A percentile compares a stretch with the other conserved stretches of the same genome.
Conservation (phyloP, 2,113 vertebrate species). For the Meriones unguiculatus region DNA sequence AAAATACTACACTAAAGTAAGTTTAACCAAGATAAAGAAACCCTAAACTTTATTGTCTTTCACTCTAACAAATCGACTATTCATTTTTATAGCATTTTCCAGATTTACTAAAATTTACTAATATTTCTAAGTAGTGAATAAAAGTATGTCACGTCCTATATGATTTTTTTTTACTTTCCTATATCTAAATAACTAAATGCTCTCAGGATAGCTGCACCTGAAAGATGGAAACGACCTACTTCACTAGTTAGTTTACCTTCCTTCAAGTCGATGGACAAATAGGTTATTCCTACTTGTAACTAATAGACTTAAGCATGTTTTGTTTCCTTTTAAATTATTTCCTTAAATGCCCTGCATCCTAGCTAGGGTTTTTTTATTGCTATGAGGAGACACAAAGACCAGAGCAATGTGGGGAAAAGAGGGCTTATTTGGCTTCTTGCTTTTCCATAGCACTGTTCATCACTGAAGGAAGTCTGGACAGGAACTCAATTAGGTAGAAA, state of each 20-base stretch:
- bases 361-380: not conserved
- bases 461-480: not conserved
- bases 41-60: not conserved
- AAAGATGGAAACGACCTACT: constrained; percentile 2
- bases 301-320: not conserved
- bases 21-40: not conserved
- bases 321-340: constrained; percentile 50
- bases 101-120: not conserved
- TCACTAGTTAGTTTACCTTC: not conserved
- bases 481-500: not conserved
- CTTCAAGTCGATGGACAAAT: constrained; percentile 20
- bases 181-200: constrained; percentile 1
- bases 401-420: not conserved
- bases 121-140: not conserved
- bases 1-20: not conserved
- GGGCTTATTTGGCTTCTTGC: too few species aligned
- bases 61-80: not conserved
- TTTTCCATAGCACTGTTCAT: not conserved
- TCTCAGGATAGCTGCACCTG: not conserved
- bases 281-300: not conserved
- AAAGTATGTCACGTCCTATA: not conserved
- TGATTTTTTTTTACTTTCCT: not conserved
- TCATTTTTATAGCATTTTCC: not conserved
- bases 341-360: not conserved
- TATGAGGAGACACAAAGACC: too few species aligned